These are phyloP conservation scores for Synergus gifuensis DNA, from an alignment of 2,888 invertebrate species.

Conservation along the genomic window DNA sequence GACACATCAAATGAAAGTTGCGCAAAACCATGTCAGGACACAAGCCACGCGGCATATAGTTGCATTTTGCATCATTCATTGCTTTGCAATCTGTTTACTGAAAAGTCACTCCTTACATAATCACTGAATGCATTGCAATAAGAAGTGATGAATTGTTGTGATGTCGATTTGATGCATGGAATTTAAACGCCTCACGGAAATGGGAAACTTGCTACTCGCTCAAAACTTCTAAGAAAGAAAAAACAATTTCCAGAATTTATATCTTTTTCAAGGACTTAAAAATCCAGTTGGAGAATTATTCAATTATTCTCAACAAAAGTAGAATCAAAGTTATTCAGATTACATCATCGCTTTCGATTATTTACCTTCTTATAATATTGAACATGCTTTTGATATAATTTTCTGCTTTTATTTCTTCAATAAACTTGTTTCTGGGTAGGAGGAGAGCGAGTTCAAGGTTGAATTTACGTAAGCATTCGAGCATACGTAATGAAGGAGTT, in stretches of 20 bases:
- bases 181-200: slow-evolving; percentile 41
- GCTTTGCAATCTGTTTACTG: slow-evolving; percentile 29
- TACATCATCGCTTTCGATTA: background rate
- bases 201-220: slow-evolving; percentile 1
- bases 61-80: slow-evolving; percentile 36
- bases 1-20: slow-evolving; percentile 40
- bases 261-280: background rate
- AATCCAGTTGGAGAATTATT: background rate
- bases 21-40: slow-evolving; percentile 21
- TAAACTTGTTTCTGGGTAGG: slow-evolving; percentile 16
- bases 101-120: slow-evolving; percentile 31
- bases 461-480: slow-evolving; percentile 4
- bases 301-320: background rate
- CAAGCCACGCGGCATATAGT: slow-evolving; percentile 4
- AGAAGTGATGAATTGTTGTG: slow-evolving; percentile 35
- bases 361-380: background rate
- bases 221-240: background rate
- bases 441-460: slow-evolving; percentile 17
- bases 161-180: slow-evolving; percentile 32
- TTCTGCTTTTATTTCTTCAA: slow-evolving; percentile 16
- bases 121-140: slow-evolving; percentile 33
- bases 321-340: background rate
- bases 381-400: slow-evolving; percentile 8
- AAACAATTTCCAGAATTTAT: background rate
- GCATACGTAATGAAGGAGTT: slow-evolving; percentile 2